Evolutionary conservation across 2,888 invertebrate species (phyloP), one percentile per base, ranked within the genome.

Genomic region (Syrista parreyssii): DNA sequence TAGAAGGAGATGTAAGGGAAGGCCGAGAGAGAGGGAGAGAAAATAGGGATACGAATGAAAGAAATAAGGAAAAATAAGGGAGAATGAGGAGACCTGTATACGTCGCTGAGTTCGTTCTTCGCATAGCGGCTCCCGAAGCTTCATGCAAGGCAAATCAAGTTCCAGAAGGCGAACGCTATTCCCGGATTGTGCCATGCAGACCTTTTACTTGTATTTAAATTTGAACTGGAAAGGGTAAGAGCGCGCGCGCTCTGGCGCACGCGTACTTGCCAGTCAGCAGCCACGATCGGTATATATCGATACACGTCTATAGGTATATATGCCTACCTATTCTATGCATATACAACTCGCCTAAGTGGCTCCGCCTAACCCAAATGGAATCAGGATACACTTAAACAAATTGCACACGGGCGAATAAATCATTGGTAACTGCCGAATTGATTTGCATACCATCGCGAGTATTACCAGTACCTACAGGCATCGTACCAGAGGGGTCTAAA

Each of bases 81-180:
- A 30, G 72, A 77, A 78, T 74, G 68, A 79, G 74, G 74, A 75
- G 68, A 68, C 12, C 36, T 35, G 80, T 82, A 84, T 84, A 86
- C 79, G 83, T 84, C 80, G 82, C 81, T 83, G 82, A 87, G 86
- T 85, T 86, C 86, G 86, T 87, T 87, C 86, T 84, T 84, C 81
- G 80, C 74, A 72, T 75, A 75, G 82, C 77, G 78, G 81, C 81
- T 80, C 82, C 84, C 84, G 85, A 86, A 89, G 87, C 88, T 91
- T 91, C 91, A 91, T 91, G 90, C 90, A 91, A 91, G 91, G 91
- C 90, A 91, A 90, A 91, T 91, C 89, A 87, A 89, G 87, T 84
- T 85, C 84, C 84, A 85, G 86, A 87, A 88, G 85, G 86, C 85
- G 85, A 86, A 84, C 80, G 85, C 84, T 88, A 86, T 87, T 86